phyloP scores from a whole-genome alignment of 2,113 vertebrate species.

The Microtus ochrogaster region DNA sequence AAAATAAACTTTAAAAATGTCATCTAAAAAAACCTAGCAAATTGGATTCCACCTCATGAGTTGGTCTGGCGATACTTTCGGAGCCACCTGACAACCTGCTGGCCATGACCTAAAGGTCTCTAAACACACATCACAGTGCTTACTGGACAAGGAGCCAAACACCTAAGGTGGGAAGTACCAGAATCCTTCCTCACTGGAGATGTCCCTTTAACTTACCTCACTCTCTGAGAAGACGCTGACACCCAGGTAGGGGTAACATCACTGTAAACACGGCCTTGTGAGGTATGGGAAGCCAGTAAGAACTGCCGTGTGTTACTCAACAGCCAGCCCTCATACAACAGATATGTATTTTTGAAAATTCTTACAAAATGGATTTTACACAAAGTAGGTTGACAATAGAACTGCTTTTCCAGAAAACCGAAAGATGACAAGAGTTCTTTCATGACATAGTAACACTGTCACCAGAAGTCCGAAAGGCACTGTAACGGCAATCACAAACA shows the following conservation, averaged over 20 bases:
- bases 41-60: neutral
- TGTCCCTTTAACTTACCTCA: neutral
- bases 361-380: neutral
- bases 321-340: neutral
- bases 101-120: neutral
- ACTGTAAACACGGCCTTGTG: neutral
- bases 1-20: neutral
- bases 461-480: neutral
- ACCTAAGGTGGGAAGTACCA: neutral
- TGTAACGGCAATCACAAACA: neutral
- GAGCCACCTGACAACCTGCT: neutral
- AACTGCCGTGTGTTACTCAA: neutral
- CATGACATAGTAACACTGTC: neutral
- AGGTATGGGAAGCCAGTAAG: neutral
- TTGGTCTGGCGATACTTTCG: neutral
- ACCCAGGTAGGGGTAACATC: neutral
- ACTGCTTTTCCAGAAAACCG: neutral
- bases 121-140: neutral
- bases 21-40: neutral
- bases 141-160: neutral
- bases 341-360: neutral
- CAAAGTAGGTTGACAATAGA: neutral
- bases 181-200: neutral
- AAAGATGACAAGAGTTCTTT: neutral
- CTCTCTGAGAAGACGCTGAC: neutral